A percentile compares a stretch with the other conserved stretches of the same genome.
phyloP scores from a whole-genome alignment of 92 coral and sea anemone genomes.

The Actinostola sp. region DNA sequence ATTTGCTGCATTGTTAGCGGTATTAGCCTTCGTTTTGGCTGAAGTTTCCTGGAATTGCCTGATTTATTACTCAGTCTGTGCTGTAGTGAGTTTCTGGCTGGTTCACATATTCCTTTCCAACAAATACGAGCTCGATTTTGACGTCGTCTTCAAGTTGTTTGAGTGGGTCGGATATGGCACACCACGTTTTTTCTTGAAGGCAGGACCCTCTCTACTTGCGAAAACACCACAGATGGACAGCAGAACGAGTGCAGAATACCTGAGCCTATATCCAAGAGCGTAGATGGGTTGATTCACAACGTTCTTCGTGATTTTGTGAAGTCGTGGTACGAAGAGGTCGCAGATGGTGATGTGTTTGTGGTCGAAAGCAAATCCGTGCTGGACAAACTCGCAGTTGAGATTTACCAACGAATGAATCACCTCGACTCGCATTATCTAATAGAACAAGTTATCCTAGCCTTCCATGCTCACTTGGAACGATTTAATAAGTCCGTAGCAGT shows the following conservation, averaged over 20 bases:
- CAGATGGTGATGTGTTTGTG: conserved; percentile 71
- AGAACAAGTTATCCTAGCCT: conserved; percentile 71
- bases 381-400: conserved; percentile 61
- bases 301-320: conserved; percentile 80
- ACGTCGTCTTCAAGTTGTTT: conserved; percentile 64
- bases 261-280: conserved; percentile 56
- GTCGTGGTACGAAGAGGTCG: conserved; percentile 90
- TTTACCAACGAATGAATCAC: conserved; percentile 72
- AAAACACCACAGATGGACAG: conserved; percentile 48
- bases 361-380: conserved; percentile 70
- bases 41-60: conserved; percentile 69
- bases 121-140: conserved; percentile 77
- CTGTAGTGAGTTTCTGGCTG: conserved; percentile 48
- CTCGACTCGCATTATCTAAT: conserved; percentile 69
- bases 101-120: conserved; percentile 59
- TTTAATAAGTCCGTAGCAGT: conserved; percentile 62
- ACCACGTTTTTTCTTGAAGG: conserved; percentile 67
- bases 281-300: conserved; percentile 64
- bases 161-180: conserved; percentile 82
- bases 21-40: conserved; percentile 61
- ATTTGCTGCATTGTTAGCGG: conserved; percentile 50
- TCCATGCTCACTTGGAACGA: conserved; percentile 83
- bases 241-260: conserved; percentile 65
- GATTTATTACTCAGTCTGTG: conserved; percentile 33
- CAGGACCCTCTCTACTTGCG: conserved; percentile 30